Percentiles rank a stretch among this genome's conserved stretches.
phyloP scores from a whole-genome alignment of 1,140 invertebrate species.

The Kradibia gibbosae region DNA sequence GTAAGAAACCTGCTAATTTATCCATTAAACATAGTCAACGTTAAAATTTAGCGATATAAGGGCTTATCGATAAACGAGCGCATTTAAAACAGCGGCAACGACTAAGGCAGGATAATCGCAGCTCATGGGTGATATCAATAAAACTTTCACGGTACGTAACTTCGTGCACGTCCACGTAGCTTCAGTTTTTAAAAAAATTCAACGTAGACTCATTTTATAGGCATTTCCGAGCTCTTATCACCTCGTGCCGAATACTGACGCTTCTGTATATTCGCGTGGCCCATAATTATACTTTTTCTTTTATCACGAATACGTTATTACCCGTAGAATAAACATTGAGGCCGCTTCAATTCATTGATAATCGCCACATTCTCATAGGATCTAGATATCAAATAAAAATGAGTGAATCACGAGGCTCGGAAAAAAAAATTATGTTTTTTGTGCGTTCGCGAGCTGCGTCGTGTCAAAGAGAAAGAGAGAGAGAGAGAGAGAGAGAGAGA shows the following conservation, averaged over 20 bases:
- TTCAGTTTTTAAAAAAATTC: background rate
- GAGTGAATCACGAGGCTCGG: background rate
- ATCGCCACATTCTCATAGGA: background rate
- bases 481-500: background rate
- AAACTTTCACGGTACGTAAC: background rate
- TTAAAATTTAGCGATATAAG: too few species aligned
- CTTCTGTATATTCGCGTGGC: background rate
- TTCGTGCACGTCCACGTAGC: background rate
- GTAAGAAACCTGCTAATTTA: too few species aligned
- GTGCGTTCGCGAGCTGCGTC: too few species aligned
- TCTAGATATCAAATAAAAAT: background rate
- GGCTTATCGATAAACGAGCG: background rate
- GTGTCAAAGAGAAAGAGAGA: background rate
- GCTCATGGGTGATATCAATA: background rate
- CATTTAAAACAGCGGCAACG: background rate
- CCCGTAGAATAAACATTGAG: background rate
- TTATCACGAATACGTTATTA: background rate
- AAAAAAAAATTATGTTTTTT: slow-evolving; percentile 1
- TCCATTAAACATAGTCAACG: too few species aligned
- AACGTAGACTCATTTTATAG: background rate
- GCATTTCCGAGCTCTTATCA: background rate
- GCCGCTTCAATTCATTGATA: background rate
- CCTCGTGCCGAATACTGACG: background rate
- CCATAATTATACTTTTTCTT: background rate
- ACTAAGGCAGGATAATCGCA: background rate